A percentile compares a stretch with the other conserved stretches of the same genome.
phyloP scores from a whole-genome alignment of 2,113 vertebrate species.

The Dasypus novemcinctus region DNA sequence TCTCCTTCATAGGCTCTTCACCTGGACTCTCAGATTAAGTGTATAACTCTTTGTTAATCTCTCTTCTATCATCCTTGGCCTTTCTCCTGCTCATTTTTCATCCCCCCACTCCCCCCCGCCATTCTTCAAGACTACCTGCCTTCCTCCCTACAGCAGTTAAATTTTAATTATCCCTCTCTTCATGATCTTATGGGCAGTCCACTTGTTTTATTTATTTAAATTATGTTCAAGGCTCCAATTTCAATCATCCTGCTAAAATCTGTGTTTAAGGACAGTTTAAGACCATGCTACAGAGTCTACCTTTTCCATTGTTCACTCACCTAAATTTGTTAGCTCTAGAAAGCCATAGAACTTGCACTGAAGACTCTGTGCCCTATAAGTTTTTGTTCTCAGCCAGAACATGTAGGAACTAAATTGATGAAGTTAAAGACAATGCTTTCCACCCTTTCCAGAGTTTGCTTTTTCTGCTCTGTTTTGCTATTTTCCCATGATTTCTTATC shows the following conservation, averaged over 20 bases:
- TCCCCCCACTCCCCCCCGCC: too few species aligned
- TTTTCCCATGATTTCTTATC: background rate
- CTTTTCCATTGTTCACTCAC: background rate
- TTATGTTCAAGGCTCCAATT: background rate
- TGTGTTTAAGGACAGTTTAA: rapidly evolving
- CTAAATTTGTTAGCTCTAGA: background rate
- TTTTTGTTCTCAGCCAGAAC: too few species aligned
- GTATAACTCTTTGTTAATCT: background rate
- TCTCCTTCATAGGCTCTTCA: background rate
- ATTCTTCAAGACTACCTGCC: background rate
- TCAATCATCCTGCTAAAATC: background rate
- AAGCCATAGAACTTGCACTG: too few species aligned
- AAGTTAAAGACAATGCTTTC: background rate
- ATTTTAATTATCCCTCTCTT: background rate
- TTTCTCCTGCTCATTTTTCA: background rate
- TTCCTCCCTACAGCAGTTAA: background rate
- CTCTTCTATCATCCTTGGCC: background rate
- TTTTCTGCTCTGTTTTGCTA: background rate
- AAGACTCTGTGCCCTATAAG: rapidly evolving
- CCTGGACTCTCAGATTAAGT: background rate
- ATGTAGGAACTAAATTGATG: rapidly evolving
- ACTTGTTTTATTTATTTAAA: background rate
- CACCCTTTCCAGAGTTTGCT: background rate
- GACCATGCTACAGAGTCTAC: rapidly evolving
- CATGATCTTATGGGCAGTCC: background rate